A percentile compares a stretch with the other conserved stretches of the same genome.
These are phyloP conservation scores for Pollachius pollachius DNA, from an alignment of 2,113 vertebrate species.

Conservation along the genomic window DNA sequence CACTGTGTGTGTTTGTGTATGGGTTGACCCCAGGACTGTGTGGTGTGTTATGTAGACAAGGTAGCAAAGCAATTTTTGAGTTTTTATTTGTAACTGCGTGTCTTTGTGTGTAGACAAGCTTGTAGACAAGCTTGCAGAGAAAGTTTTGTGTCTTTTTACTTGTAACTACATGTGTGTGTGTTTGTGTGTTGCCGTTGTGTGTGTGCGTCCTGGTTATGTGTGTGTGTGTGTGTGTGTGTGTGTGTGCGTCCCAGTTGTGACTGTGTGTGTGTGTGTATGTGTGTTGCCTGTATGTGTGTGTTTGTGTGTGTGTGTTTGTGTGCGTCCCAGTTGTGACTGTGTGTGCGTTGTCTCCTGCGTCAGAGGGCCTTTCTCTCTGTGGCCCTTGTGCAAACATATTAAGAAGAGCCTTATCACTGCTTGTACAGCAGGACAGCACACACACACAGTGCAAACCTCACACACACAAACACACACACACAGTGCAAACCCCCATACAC, in stretches of 20 bases:
- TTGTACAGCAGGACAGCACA: slow-evolving; percentile 60
- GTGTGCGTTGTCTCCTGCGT: slow-evolving; percentile 64
- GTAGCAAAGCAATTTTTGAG: no score
- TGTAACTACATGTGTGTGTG: neutral
- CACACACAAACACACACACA: slow-evolving; percentile 20
- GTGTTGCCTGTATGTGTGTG: no score
- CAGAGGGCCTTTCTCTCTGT: slow-evolving; percentile 70
- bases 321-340: slow-evolving; percentile 3
- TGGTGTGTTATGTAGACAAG: no score
- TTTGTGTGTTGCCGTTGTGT: neutral
- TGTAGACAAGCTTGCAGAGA: neutral
- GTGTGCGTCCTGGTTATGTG: no score
- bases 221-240: neutral
- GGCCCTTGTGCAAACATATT: slow-evolving; percentile 77
- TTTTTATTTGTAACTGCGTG: neutral
- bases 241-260: slow-evolving; percentile 4
- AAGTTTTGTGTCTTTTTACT: neutral
- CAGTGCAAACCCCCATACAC: slow-evolving; percentile 48
- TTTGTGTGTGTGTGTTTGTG: slow-evolving; percentile 11
- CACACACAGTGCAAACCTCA: slow-evolving; percentile 10
- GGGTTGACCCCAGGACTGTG: no score
- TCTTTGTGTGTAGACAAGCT: slow-evolving; percentile 1
- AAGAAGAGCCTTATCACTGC: slow-evolving; percentile 75
- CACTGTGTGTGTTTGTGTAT: no score
- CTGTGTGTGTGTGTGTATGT: slow-evolving; percentile 19